A percentile compares a stretch with the other conserved stretches of the same genome.
Conservation (phyloP, 2,113 vertebrate species). For the Ahaetulla prasina region DNA sequence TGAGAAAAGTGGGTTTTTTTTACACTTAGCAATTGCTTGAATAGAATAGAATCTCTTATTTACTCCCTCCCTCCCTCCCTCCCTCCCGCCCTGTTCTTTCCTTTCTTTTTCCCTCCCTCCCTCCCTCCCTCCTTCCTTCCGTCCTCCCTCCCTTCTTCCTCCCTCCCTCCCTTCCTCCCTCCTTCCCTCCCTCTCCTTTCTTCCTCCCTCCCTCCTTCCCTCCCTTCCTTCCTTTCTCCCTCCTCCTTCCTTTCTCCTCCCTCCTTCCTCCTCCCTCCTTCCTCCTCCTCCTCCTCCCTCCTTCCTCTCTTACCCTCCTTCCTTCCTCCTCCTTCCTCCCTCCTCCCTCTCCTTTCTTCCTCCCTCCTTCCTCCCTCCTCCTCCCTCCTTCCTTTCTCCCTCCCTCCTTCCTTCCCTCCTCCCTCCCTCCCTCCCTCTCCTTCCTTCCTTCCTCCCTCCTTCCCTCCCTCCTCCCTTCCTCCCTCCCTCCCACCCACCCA, state of each 20-base stretch:
- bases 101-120: too few species aligned
- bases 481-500: too few species aligned
- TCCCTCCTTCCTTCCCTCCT: too few species aligned
- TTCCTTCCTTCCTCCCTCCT: background rate
- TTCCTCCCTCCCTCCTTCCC: background rate
- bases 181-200: rapidly evolving
- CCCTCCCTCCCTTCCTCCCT: background rate
- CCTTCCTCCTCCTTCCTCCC: too few species aligned
- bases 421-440: rapidly evolving
- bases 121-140: background rate
- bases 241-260: too few species aligned
- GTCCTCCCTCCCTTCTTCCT: background rate
- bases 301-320: rapidly evolving
- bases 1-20: too few species aligned
- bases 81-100: too few species aligned
- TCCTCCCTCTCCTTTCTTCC: too few species aligned
- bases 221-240: rapidly evolving
- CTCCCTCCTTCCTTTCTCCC: background rate
- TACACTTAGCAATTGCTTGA: too few species aligned
- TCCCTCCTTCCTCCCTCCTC: too few species aligned
- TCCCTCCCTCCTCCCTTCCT: rapidly evolving
- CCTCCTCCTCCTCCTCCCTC: background rate
- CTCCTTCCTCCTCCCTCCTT: rapidly evolving
- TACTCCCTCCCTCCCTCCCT: too few species aligned
- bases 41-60: too few species aligned